Base-by-base conservation (phyloP, 2,888 invertebrate species). In the Aphidius colemani region DNA sequence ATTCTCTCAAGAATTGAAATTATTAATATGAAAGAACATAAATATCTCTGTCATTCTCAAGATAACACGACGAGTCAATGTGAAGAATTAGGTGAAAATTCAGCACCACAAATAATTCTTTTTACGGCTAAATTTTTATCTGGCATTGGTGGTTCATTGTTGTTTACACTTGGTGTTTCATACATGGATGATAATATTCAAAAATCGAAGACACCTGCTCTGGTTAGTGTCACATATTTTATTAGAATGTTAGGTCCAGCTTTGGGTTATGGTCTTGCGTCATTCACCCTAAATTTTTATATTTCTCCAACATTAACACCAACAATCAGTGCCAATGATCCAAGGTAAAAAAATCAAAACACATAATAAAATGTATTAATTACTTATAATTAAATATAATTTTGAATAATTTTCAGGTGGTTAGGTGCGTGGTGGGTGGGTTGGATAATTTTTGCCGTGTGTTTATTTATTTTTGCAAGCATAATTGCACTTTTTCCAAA, bases 391-490 rank as follows among this genome's bases (percentile, higher is more conserved):
- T 40, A 10, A 9, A 10, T 43, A 50, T 50, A 13, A 43, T 59
- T 49, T 7, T 49, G 11, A 18, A 18, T 18, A 3, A 18, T 18
- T 18, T 2, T 58, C 85, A 30, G 91, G 69, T 92, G 92, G 92
- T 81, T 92, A 51, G 92, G 92, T 1, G 92, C 92, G 10, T 92
- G 92, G 92, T 92, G 92, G 92, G 75, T 91, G 53, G 91, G 90
- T 1, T 91, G 90, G 88, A 82, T 90, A 18, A 85, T 90, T n/a
- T 79, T 90, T 50, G 88, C 87, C n/a, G 78, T 85, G 0, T 77
- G 88, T 4, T 82, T 89, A 13, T 83, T 88, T 51, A 67, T 88
- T 7, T 86, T 88, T 8, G 87, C 89, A 0, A 84, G 86, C 10
- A 82, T 90, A 3, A 77, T 91, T 13, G 87, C 88, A 0, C 83